A percentile compares a stretch with the other conserved stretches of the same genome.
Conservation (phyloP, 2,888 invertebrate species). For the Eustalomyia histrio region DNA sequence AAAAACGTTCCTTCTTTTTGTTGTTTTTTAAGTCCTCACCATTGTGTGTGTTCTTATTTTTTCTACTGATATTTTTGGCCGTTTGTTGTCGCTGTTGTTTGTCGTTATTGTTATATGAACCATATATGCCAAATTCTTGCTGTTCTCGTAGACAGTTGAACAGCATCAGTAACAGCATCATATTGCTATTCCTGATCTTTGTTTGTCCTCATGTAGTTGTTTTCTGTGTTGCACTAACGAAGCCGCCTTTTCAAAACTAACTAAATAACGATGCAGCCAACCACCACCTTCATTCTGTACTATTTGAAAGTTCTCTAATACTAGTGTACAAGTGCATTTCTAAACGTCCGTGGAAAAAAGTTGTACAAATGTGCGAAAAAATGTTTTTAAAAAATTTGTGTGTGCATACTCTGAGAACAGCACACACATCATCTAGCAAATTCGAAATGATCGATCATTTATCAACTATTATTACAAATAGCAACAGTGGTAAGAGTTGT, state of each 20-base stretch:
- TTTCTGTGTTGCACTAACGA: constrained; percentile 34
- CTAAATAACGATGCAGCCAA: constrained; percentile 1
- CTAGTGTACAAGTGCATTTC: constrained; percentile 61
- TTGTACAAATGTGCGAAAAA: constrained; percentile 57
- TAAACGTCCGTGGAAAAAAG: constrained; percentile 41
- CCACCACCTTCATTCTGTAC: constrained; percentile 41
- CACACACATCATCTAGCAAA: constrained; percentile 36
- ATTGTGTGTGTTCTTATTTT: constrained; percentile 56
- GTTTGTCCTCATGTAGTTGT: constrained; percentile 39
- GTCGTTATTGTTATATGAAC: constrained; percentile 58
- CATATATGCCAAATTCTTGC: constrained; percentile 63
- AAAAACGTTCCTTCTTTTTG: not conserved
- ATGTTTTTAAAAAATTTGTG: constrained; percentile 51
- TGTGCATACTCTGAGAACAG: constrained; percentile 26
- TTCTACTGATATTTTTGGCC: not conserved
- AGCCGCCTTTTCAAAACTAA: constrained; percentile 44
- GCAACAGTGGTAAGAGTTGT: constrained; percentile 33
- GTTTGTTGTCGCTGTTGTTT: constrained; percentile 54
- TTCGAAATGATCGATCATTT: constrained; percentile 61
- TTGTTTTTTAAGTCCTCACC: constrained; percentile 6
- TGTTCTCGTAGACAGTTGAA: constrained; percentile 64
- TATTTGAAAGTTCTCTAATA: constrained; percentile 44
- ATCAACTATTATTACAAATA: constrained; percentile 54
- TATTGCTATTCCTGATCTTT: constrained; percentile 50
- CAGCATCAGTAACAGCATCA: constrained; percentile 60